Conservation (phyloP, 2,797 vertebrate genomes). For the Hybognathus amarus region DNA sequence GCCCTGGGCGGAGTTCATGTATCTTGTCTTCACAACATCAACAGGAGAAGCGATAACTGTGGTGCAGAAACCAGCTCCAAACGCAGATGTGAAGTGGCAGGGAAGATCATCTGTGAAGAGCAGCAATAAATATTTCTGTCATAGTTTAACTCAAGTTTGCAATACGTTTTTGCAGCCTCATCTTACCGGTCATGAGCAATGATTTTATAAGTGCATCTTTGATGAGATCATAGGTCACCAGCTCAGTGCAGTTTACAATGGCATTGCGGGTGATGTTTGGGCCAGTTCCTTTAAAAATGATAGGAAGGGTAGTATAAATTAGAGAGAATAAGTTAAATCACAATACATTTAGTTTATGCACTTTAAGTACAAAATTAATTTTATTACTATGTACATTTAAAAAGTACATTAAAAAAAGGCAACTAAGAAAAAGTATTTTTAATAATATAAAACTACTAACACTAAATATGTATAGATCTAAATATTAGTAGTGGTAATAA, state of each 20-base stretch:
- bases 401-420: too few species aligned
- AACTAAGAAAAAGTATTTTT: too few species aligned
- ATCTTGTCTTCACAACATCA: slow-evolving; percentile 85
- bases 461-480: too few species aligned
- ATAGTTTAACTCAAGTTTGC: background rate
- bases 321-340: background rate
- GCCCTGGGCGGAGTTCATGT: slow-evolving; percentile 86
- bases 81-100: slow-evolving; percentile 83
- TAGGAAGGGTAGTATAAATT: background rate
- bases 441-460: too few species aligned
- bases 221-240: slow-evolving; percentile 90
- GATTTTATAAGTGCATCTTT: slow-evolving; percentile 83
- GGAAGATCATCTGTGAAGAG: slow-evolving; percentile 82
- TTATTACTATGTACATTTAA: too few species aligned
- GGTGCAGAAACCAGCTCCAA: slow-evolving; percentile 82
- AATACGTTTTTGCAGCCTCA: background rate
- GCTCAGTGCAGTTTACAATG: slow-evolving; percentile 87
- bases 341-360: too few species aligned
- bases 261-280: slow-evolving; percentile 86
- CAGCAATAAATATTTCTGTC: background rate
- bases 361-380: too few species aligned
- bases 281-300: slow-evolving; percentile 75
- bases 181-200: slow-evolving; percentile 81
- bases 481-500: too few species aligned
- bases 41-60: slow-evolving; percentile 84